Conservation (phyloP, 2,888 invertebrate genomes). For the Geotrupes spiniger region DNA sequence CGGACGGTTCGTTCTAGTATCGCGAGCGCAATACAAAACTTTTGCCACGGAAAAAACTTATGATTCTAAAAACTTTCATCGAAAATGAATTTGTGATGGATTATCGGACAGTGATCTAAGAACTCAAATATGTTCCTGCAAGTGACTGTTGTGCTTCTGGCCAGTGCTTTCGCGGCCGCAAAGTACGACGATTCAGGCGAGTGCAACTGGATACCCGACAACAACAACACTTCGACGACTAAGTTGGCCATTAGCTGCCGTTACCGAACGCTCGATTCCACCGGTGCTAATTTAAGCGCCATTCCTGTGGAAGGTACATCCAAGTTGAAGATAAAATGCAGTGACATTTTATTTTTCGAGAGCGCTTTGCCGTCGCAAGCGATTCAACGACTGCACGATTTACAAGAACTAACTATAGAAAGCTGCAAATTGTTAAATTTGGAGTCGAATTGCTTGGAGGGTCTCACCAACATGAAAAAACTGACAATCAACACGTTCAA, state of each 20-base stretch:
- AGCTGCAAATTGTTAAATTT: slow-evolving; percentile 78
- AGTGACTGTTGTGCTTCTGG: slow-evolving; percentile 47
- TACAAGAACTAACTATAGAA: slow-evolving; percentile 72
- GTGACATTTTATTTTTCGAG: slow-evolving; percentile 73
- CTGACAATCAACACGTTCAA: slow-evolving; percentile 78
- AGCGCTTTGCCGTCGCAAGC: slow-evolving; percentile 71
- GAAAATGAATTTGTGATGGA: slow-evolving; percentile 12
- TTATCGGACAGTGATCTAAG: slow-evolving; percentile 39
- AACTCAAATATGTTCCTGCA: slow-evolving; percentile 52
- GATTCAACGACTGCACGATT: slow-evolving; percentile 68
- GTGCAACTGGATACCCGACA: slow-evolving; percentile 52
- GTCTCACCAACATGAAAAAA: slow-evolving; percentile 73
- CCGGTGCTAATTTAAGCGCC: slow-evolving; percentile 64
- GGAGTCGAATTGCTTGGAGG: slow-evolving; percentile 75
- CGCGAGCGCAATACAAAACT: slow-evolving; percentile 10
- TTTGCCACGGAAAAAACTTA: too few species aligned
- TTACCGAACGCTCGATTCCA: slow-evolving; percentile 68
- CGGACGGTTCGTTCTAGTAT: slow-evolving; percentile 21
- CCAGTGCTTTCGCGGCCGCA: slow-evolving; percentile 42
- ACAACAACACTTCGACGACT: slow-evolving; percentile 52
- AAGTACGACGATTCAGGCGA: slow-evolving; percentile 45
- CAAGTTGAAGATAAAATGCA: slow-evolving; percentile 72
- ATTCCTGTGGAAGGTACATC: slow-evolving; percentile 69
- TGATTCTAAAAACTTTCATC: not conserved
- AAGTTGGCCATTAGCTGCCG: slow-evolving; percentile 61